Base-by-base conservation (phyloP, 2,113 vertebrate species). In the Pterocles orientalis region DNA sequence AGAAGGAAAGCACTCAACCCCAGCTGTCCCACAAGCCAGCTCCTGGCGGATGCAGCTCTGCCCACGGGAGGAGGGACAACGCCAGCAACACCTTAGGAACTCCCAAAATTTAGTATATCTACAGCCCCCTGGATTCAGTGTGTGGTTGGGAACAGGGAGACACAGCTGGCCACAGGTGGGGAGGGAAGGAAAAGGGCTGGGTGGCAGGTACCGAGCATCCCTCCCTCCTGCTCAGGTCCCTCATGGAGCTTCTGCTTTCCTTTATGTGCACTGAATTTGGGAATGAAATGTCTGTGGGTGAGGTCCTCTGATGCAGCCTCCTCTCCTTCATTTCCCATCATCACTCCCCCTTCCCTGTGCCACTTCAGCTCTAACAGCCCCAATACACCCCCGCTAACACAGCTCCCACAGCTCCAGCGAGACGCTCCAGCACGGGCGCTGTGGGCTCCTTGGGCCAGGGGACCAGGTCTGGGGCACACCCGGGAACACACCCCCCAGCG, bases 1-100 rank as follows among this genome's bases (percentile, higher is more conserved):
- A 88, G 79, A 93, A 61, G 45, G 61, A 78, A 29, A 92, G 56
- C 29, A 34, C 48, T 95, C 83, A 97, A 8, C 48, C 70, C 29
- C 39, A 41, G 83, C 34, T 15, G 6, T 7, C n/a, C 8, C 4
- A 47, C 56, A 29, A 75, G 62, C 8, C 66, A 76, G 72, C 65
- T 83, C 61, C 60, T 4, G 26, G 45, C 3, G 2, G 15, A 31
- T 6, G 6, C 3, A 66, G 20, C 61, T 65, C 24, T 76, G 66
- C 75, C 53, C 61, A 13, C 0, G 0, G 65, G 24, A 56, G 71
- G 28, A 61, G 68, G 39, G 34, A 16, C 68, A 88, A 7, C 1
- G 8, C n/a, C 86, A 91, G 47, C 77, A 62, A 3, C 77, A 28
- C 45, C 48, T 39, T 21, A 62, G 50, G 34, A 81, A 24, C 29